A percentile compares a stretch with the other conserved stretches of the same genome.
Conservation (phyloP, 1,140 invertebrate genomes). For the Chymomyza costata region DNA sequence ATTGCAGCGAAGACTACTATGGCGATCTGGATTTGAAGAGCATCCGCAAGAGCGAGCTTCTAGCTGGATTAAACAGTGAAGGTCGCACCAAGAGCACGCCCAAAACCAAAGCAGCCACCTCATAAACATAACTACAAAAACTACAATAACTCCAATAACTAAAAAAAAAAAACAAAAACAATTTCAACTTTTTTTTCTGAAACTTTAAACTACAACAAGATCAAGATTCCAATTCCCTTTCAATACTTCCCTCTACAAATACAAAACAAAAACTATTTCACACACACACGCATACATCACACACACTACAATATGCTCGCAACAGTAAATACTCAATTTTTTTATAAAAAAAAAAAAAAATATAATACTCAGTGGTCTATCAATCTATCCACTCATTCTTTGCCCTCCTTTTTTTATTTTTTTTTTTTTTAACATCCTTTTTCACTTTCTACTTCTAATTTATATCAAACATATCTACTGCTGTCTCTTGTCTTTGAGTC, state of each 20-base stretch:
- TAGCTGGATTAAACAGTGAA: conserved; percentile 84
- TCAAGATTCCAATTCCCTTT: conserved; percentile 49
- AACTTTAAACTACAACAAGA: conserved; percentile 52
- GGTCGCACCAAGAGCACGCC: conserved; percentile 74
- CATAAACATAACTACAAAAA: conserved; percentile 70
- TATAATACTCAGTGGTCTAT: conserved; percentile 2
- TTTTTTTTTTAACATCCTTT: conserved; percentile 7
- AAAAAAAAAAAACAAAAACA: conserved; percentile 42
- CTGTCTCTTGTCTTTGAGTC: too few relatives aligned
- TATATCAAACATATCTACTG: conserved; percentile 2
- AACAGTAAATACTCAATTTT: too few relatives aligned
- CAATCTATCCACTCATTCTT: conserved; percentile 26
- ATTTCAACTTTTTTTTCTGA: conserved; percentile 24
- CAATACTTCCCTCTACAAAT: conserved; percentile 29
- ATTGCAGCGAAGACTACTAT: conserved; percentile 95
- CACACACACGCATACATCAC: not conserved
- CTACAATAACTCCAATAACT: conserved; percentile 38
- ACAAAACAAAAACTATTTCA: conserved; percentile 41
- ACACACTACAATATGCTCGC: not conserved
- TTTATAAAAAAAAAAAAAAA: conserved; percentile 1
- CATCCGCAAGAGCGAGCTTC: conserved; percentile 93
- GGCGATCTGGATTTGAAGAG: conserved; percentile 94
- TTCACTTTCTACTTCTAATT: conserved; percentile 28
- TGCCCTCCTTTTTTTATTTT: conserved; percentile 11
- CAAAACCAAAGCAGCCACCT: conserved; percentile 74